phyloP scores from a whole-genome alignment of 30 jellyfish, hydroid and myxozoan genomes.

The Aurelia sp. region DNA sequence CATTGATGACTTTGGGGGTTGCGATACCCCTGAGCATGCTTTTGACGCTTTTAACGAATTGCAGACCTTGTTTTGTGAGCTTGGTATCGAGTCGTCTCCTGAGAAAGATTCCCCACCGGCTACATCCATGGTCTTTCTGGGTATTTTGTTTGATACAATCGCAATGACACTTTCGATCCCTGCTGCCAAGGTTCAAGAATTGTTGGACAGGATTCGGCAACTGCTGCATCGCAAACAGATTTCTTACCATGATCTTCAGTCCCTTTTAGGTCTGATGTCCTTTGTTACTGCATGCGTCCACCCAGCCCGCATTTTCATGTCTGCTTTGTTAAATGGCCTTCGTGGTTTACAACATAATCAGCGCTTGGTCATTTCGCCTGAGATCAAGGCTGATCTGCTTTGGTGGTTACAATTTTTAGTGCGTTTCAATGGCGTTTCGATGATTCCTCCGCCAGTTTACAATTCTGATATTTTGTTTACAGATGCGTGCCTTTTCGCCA shows the following conservation, averaged over 20 bases:
- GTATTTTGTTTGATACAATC: not conserved
- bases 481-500: not conserved
- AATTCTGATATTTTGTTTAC: not conserved
- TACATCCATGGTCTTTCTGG: not conserved
- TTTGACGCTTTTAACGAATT: too few relatives aligned
- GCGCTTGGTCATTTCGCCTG: not conserved
- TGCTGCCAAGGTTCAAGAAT: not conserved
- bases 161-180: not conserved
- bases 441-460: not conserved
- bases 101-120: not conserved
- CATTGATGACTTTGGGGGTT: too few relatives aligned
- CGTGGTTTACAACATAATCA: not conserved
- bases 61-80: too few relatives aligned
- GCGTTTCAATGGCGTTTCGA: not conserved
- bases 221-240: too few relatives aligned
- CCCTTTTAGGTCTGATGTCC: slow-evolving; percentile 1
- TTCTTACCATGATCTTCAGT: too few relatives aligned
- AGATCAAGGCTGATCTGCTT: too few relatives aligned
- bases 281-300: not conserved
- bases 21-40: too few relatives aligned
- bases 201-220: too few relatives aligned
- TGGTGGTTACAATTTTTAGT: not conserved
- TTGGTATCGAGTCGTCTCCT: too few relatives aligned
- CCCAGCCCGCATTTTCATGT: not conserved
- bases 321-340: not conserved